Evolutionary conservation across 1,140 invertebrate species (phyloP), one percentile per base, ranked within the genome.

Genomic region (Bradysia coprophila): DNA sequence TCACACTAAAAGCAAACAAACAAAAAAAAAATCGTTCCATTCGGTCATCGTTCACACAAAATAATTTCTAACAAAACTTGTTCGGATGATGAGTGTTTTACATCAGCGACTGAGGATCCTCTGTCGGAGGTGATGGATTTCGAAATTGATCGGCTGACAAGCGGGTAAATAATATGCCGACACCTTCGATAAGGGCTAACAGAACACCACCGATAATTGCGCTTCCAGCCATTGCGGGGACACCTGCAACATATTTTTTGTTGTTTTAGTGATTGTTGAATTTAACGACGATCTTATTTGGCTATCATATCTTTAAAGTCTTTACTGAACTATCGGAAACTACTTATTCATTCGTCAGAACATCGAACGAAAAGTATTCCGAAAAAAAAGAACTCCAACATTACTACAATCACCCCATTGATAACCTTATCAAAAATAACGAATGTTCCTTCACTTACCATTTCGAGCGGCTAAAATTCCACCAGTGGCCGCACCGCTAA

Each of bases 101-200:
- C n/a, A n/a, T n/a, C n/a, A 79, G 56, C 31, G 70, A 68, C 28
- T 72, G 69, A 6, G 79, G 76, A 56, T 84, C 81, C 54, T 83
- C 76, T 42, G 78, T 69, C 37, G 75, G 65, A 1, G 80, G 71
- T 18, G 70, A 64, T 43, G 77, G 70, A 34, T 86, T 88, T 64
- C 81, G 78, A 61, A 91, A 94, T 54, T 91, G 86, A 53, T 93
- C 88, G 1, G 90, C 86, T 23, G 81, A 76, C 51, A 89, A 69
- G 56, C 87, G 70, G 15, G 86, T 94, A 51, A 95, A 81, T 54
- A 94, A 65, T 49, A 98, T 93, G 43, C 90, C 87, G 48, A 97
- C 76, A 44, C 93, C 94, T 75, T 98, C 94, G 49, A 98, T 98
- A 45, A 98, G 66, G 28, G 90, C 91, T 42, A 98, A 65, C 22